Evolutionary conservation across 1,140 invertebrate species (phyloP), one percentile per base, ranked within the genome.

Genomic region (Melitaea cinxia): DNA sequence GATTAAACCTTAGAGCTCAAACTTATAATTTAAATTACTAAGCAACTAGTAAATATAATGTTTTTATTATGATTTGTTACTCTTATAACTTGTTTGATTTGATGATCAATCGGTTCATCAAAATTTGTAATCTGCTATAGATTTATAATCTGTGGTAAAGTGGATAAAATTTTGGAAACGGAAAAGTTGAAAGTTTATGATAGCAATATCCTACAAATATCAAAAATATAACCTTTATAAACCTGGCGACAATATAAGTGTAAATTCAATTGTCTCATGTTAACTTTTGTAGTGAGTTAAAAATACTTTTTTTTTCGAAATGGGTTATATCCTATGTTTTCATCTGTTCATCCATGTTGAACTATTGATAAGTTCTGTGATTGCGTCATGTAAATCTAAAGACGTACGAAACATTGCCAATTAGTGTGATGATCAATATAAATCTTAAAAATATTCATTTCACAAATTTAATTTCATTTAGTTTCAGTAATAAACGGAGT

Each of bases 371-470:
- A 80, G 74, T 88, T 82, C 77, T 81, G 58, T 84, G 88, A 90
- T 90, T 90, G 88, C 88, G 88, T 90, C 88, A 90, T 86, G 82
- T 88, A 88, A 84, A 82, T 73, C 76, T 82, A 79, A 80, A 85
- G 77, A 67, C 80, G 74, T 77, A 79, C 64, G 62, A 74, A 72
- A 57, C 62, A 65, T 61, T 52, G 60, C 57, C 37, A 55, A 72
- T 77, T 73, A 37, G 24, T 42, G 30, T 2, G 42, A 26, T 47
- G 42, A 28, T 47, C 17, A 47, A 28, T 47, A 47, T 56, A 19
- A 33, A 42, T 37, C 23, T 64, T 67, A 52, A 42, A n/a, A 61
- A 15, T 58, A 57, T 56, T 39, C 17, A 61, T 28, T 57, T 47
- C 60, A 26, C 45, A 28, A 10, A 30, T 17, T 55, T 42, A 69